phyloP scores from a whole-genome alignment of 1,140 invertebrate genomes.

The Sogatella furcifera region DNA sequence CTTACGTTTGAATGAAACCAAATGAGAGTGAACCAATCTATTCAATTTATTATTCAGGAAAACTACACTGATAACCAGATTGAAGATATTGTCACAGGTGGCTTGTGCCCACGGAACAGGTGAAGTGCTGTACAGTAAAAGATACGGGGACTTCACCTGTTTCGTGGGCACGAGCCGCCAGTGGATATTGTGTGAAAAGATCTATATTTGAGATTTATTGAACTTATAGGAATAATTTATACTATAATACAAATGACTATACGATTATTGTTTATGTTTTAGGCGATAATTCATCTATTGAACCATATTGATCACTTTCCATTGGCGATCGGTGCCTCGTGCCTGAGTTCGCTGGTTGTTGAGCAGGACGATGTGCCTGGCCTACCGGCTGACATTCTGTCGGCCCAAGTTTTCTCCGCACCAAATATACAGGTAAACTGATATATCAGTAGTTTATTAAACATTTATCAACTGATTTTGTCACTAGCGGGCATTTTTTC shows the following conservation, averaged over 20 bases:
- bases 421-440: constrained; percentile 60
- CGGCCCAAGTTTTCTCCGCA: constrained; percentile 67
- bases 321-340: constrained; percentile 72
- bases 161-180: too few species aligned
- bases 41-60: too few species aligned
- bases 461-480: not conserved
- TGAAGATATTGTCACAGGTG: too few species aligned
- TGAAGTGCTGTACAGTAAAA: too few species aligned
- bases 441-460: not conserved
- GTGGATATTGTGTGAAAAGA: too few species aligned
- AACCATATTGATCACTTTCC: constrained; percentile 85
- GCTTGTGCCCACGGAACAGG: too few species aligned
- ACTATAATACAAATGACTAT: not conserved
- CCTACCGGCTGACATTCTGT: constrained; percentile 57
- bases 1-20: too few species aligned
- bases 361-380: constrained; percentile 87
- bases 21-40: too few species aligned
- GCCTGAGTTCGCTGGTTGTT: constrained; percentile 74
- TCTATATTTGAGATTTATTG: too few species aligned
- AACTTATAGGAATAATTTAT: not conserved
- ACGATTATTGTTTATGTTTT: constrained; percentile 10
- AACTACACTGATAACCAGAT: too few species aligned
- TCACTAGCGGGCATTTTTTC: too few species aligned
- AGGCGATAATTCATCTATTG: constrained; percentile 65
- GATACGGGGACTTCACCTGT: too few species aligned